phyloP scores from a whole-genome alignment of 1,140 invertebrate species.

The Drosophila kohkoa region DNA sequence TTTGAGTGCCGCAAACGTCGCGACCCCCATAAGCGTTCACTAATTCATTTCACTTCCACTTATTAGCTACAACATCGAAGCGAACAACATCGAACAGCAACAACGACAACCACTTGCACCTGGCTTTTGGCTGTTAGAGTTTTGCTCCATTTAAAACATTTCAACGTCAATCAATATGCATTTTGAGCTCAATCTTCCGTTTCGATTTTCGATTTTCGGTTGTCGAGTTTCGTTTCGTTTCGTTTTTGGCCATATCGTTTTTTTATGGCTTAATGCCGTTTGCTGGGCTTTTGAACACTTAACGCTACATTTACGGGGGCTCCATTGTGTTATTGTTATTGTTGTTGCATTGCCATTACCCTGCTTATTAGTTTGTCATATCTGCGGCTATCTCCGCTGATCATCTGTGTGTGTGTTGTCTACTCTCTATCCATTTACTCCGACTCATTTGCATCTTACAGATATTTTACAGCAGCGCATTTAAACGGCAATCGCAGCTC shows the following conservation, averaged over 20 bases:
- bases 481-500: slow-evolving; percentile 27
- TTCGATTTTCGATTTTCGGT: slow-evolving; percentile 50
- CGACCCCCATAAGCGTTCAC: slow-evolving; percentile 78
- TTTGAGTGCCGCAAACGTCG: slow-evolving; percentile 68
- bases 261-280: slow-evolving; percentile 83
- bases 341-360: slow-evolving; percentile 42
- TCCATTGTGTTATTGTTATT: slow-evolving; percentile 28
- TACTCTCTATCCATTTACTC: slow-evolving; percentile 14
- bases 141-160: slow-evolving; percentile 78
- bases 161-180: slow-evolving; percentile 83
- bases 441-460: slow-evolving; percentile 57
- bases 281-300: slow-evolving; percentile 77
- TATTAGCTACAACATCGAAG: slow-evolving; percentile 67
- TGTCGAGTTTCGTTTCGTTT: slow-evolving; percentile 39
- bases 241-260: slow-evolving; percentile 60
- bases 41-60: slow-evolving; percentile 82
- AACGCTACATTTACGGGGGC: slow-evolving; percentile 69
- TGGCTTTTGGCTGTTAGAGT: slow-evolving; percentile 49
- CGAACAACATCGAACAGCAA: slow-evolving; percentile 38
- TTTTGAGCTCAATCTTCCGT: slow-evolving; percentile 75
- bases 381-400: slow-evolving; percentile 36
- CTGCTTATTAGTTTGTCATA: slow-evolving; percentile 62
- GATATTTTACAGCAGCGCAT: slow-evolving; percentile 65
- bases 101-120: slow-evolving; percentile 62
- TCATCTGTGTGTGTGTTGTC: slow-evolving; percentile 24